Base-by-base conservation (phyloP, 1,140 invertebrate species). In the Mamestra configurata region DNA sequence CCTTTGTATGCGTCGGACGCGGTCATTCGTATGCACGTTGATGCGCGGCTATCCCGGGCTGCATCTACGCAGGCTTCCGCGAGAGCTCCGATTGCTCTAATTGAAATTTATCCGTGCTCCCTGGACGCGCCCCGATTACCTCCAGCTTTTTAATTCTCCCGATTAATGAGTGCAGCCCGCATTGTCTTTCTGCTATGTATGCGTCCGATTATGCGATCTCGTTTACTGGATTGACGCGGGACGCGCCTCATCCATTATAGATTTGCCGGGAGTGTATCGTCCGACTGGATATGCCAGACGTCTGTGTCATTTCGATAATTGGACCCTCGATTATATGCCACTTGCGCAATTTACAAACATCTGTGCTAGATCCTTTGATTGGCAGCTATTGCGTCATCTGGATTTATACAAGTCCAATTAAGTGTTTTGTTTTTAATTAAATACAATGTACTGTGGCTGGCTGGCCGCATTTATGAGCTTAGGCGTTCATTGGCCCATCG, bases 281-380 rank as follows among this genome's bases (percentile, higher is more conserved):
- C 88, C 85, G 77, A 77, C 83, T 71, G 71, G 84, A 89, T 85
- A 87, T 85, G 86, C 77, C 51, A 76, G 73, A 88, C 87, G 89
- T 89, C 88, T 91, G 86, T 90, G 88, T 93, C 90, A 92, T 93
- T 93, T 93, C 91, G 91, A 93, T 94, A 94, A 94, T 94, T 94
- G 92, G 92, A 86, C 86, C 85, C 78, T 80, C 85, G 89, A 90
- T 92, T 92, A 93, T 92, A 84, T 89, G 84, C 86, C 87, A 87
- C 83, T 89, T 88, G 87, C 84, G 89, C 85, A 87, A 89, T 90
- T 87, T 79, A 85, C 85, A 80, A 89, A 90, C 88, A 91, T 90
- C 84, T 89, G 88, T 86, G 82, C 90, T 89, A 86, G 79, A 88
- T 92, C 81, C 79, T 85, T 80, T 87, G 89, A 92, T 92, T 86